Percentiles rank a stretch among this genome's conserved stretches.
phyloP scores from a whole-genome alignment of 1,140 invertebrate species.

The Ips typographus region DNA sequence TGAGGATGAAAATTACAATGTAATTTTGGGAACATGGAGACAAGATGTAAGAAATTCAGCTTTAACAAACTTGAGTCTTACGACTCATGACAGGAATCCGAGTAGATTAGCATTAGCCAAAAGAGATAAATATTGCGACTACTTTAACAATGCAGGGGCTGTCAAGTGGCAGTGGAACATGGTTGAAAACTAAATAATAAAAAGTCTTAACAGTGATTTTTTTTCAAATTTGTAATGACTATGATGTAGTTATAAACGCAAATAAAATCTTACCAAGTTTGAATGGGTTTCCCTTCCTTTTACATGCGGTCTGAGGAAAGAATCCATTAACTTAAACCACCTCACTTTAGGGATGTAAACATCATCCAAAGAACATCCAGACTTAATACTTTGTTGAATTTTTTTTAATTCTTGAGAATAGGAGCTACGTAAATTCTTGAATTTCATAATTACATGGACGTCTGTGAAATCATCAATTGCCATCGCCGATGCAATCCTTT shows the following conservation, averaged over 20 bases:
- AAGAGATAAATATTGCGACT: conserved; percentile 8
- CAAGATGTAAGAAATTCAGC: too few species aligned
- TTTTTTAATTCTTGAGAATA: conserved; percentile 41
- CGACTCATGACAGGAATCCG: conserved; percentile 1
- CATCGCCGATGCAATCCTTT: conserved; percentile 27
- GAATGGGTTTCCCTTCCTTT: conserved; percentile 12
- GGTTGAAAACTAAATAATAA: conserved; percentile 7
- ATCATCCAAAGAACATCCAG: conserved; percentile 37
- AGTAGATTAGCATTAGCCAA: conserved; percentile 4
- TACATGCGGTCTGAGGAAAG: conserved; percentile 24
- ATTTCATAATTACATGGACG: conserved; percentile 31
- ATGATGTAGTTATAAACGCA: not conserved
- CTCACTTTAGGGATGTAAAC: conserved; percentile 41
- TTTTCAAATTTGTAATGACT: conserved; percentile 8
- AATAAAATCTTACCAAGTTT: conserved; percentile 33
- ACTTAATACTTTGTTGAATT: conserved; percentile 37
- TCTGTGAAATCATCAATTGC: conserved; percentile 22
- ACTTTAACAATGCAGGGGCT: conserved; percentile 17
- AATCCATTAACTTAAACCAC: conserved; percentile 29
- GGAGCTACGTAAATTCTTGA: conserved; percentile 31
- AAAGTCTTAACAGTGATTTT: not conserved
- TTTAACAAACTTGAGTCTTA: not conserved
- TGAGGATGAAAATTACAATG: not conserved
- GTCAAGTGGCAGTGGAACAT: conserved; percentile 16
- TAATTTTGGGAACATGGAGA: not conserved